phyloP scores from a whole-genome alignment of 1,140 invertebrate genomes.

The Danaus plexippus region DNA sequence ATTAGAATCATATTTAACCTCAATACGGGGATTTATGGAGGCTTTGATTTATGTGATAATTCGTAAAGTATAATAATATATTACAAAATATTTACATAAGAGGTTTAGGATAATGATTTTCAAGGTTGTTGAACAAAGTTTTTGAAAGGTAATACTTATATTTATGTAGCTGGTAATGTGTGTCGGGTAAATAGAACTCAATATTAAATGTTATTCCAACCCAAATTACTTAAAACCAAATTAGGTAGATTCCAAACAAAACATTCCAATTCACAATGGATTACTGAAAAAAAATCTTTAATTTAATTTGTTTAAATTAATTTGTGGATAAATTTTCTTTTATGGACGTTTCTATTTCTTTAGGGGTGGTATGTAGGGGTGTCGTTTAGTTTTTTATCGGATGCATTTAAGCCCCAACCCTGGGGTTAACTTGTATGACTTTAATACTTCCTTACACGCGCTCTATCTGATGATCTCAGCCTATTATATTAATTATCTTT shows the following conservation, averaged over 20 bases:
- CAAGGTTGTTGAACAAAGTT: no score
- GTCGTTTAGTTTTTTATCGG: conserved; percentile 65
- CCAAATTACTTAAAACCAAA: no score
- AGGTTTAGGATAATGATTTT: conserved; percentile 2
- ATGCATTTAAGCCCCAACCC: conserved; percentile 55
- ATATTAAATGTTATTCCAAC: no score
- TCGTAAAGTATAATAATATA: conserved; percentile 2
- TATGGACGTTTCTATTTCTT: conserved; percentile 55
- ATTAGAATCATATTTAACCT: no score
- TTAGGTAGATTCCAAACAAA: no score
- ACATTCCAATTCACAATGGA: conserved; percentile 7
- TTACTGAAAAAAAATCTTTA: conserved; percentile 26
- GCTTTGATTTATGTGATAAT: no score
- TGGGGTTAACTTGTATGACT: conserved; percentile 56
- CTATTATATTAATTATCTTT: no score
- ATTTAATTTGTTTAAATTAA: conserved; percentile 67
- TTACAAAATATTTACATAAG: conserved; percentile 3
- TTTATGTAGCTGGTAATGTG: no score
- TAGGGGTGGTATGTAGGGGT: conserved; percentile 42
- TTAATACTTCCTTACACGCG: conserved; percentile 61
- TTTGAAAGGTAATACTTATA: no score
- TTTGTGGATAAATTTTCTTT: conserved; percentile 69
- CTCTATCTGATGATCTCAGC: background rate
- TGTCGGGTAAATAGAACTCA: no score
- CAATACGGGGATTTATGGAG: no score